These are phyloP conservation scores for Callithrix jacchus DNA, from an alignment of 2,113 vertebrate species.

Conservation along the genomic window DNA sequence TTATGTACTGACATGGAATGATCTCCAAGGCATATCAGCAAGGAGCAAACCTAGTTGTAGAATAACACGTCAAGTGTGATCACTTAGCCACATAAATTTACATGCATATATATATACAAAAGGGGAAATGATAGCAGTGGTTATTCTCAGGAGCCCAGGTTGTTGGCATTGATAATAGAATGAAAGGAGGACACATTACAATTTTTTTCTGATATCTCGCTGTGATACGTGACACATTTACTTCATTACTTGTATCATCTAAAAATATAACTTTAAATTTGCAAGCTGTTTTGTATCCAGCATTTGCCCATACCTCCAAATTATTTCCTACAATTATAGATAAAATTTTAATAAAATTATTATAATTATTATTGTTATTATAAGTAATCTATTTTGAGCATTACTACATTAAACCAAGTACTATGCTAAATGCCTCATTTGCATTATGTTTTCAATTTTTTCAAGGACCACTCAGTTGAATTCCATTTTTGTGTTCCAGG, in stretches of 20 bases:
- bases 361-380: background rate
- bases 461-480: background rate
- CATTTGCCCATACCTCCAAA: background rate
- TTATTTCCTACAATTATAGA: background rate
- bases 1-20: background rate
- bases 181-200: background rate
- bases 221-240: background rate
- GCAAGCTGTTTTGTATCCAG: background rate
- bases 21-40: background rate
- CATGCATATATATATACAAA: background rate
- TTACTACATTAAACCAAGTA: background rate
- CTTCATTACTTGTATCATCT: background rate
- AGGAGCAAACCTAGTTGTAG: background rate
- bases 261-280: background rate
- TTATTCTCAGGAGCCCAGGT: background rate
- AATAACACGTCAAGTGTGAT: background rate
- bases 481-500: background rate
- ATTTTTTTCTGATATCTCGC: background rate
- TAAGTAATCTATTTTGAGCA: background rate
- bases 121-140: background rate
- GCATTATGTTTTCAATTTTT: background rate
- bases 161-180: background rate
- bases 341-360: background rate
- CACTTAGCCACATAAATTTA: background rate
- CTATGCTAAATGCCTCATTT: background rate